Evolutionary conservation across 1,140 invertebrate genomes (phyloP), one percentile per base, ranked within the genome.

Genomic region (Chironomus striatipennis): DNA sequence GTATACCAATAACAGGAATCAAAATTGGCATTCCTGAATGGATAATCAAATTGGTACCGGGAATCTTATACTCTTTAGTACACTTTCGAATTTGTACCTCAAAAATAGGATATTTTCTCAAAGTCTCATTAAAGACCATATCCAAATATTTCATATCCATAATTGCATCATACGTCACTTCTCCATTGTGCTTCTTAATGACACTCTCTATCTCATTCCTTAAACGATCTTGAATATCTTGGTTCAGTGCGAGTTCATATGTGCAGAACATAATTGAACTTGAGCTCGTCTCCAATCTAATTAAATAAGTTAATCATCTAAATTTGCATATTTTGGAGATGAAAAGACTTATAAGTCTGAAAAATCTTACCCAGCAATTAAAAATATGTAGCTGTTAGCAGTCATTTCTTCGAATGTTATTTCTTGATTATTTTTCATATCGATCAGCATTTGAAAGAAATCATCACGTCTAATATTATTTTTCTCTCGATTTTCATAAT

Each of bases 211-310:
- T 83, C 79, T 88, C 87, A 18, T 81, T 76, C 4, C 79, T 77
- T 5, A 88, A 42, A 77, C 80, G 82, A 12, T 84, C 78, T 77
- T 89, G 87, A 57, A 85, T 77, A 5, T 86, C 83, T 20, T 80
- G 83, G 79, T 88, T 79, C 18, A 79, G 75, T 0, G 86, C 84
- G 43, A 89, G 79, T 65, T 83, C 79, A 76, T 84, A 84, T 0
- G 82, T 72, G 2, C 79, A 75, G 73, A 83, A 84, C 5, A 79
- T 76, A 65, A 88, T 78, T 0, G 83, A 75, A 10, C 80, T 81
- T 6, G 85, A 80, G 0, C 85, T 85, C 0, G 86, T 87, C 34
- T 89, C 87, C 75, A 85, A 88, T 15, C 86, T 85, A 47, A 82
- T 85, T 15, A 57, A 84, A 17, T 42, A 74, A 73, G 21, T 65